A percentile compares a stretch with the other conserved stretches of the same genome.
phyloP scores from a whole-genome alignment of 2,888 invertebrate species.

The Chouioia cunea region DNA sequence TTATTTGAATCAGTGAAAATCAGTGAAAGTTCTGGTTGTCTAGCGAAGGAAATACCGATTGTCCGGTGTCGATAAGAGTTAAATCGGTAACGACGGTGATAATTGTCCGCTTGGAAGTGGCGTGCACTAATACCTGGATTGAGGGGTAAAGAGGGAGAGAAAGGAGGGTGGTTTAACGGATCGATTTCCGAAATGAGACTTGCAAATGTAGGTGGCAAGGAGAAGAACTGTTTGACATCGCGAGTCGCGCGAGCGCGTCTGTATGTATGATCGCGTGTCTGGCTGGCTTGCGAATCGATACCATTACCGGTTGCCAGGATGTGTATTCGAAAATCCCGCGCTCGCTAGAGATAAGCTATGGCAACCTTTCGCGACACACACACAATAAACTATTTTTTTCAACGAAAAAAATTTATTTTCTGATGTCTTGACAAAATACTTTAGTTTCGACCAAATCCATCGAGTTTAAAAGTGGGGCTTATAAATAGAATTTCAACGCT shows the following conservation, averaged over 20 bases:
- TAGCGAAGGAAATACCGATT: background rate
- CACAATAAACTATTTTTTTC: no score
- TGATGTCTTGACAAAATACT: no score
- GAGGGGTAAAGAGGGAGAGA: background rate
- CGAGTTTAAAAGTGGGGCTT: no score
- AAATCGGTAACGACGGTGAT: conserved; percentile 25
- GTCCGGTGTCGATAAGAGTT: conserved; percentile 19
- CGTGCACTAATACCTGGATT: background rate
- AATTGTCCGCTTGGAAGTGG: conserved; percentile 27
- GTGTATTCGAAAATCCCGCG: conserved; percentile 37
- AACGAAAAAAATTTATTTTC: no score
- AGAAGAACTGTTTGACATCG: conserved; percentile 60
- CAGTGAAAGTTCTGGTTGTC: no score
- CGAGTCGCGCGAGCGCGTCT: conserved; percentile 22
- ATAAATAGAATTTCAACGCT: no score
- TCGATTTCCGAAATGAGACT: conserved; percentile 44
- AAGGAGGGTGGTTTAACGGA: background rate
- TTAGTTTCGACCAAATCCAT: no score
- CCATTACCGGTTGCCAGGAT: conserved; percentile 57
- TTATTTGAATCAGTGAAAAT: no score
- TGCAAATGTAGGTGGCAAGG: conserved; percentile 56
- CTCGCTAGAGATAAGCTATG: background rate
- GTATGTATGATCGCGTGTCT: conserved; percentile 62
- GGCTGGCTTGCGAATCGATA: conserved; percentile 62
- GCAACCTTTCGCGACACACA: no score